Conservation (phyloP, 2,797 vertebrate species). For the Mus caroli region DNA sequence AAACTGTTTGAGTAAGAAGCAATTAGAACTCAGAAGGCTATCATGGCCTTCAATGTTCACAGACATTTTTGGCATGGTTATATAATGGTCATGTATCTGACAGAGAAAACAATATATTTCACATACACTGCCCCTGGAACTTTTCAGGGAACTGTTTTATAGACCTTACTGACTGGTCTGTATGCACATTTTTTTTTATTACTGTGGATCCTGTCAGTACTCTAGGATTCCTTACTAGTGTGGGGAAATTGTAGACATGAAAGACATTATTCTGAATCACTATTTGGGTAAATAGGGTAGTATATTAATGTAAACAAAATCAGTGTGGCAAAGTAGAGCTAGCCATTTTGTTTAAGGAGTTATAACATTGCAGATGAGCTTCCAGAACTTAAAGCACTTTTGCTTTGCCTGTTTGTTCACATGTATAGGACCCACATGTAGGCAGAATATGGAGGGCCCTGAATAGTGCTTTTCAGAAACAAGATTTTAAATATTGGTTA, state of each 20-base stretch:
- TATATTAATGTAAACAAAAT: slow-evolving; percentile 23
- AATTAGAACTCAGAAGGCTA: slow-evolving; percentile 36
- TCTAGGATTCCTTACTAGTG: not conserved
- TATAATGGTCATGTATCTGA: not conserved
- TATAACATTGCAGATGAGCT: not conserved
- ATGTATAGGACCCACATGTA: not conserved
- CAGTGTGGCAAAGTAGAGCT: not conserved
- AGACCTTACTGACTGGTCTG: slow-evolving; percentile 2
- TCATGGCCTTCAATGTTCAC: slow-evolving; percentile 28
- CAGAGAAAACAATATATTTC: slow-evolving; percentile 25
- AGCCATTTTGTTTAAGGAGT: slow-evolving; percentile 1
- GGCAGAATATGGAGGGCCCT: not conserved
- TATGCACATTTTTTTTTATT: slow-evolving; percentile 3
- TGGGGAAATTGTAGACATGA: not conserved
- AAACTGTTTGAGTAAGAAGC: slow-evolving; percentile 34
- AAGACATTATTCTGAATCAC: not conserved
- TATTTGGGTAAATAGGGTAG: not conserved
- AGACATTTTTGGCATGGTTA: slow-evolving; percentile 7
- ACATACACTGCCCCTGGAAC: slow-evolving; percentile 1
- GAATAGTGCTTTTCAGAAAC: slow-evolving; percentile 25
- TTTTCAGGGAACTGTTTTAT: not conserved
- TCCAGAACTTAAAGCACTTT: slow-evolving; percentile 10
- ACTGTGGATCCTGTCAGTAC: not conserved
- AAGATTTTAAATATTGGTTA: slow-evolving; percentile 39
- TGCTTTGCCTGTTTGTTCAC: not conserved